phyloP scores from a whole-genome alignment of 64 coral and sea anemone species.

The Pocillopora verrucosa region DNA sequence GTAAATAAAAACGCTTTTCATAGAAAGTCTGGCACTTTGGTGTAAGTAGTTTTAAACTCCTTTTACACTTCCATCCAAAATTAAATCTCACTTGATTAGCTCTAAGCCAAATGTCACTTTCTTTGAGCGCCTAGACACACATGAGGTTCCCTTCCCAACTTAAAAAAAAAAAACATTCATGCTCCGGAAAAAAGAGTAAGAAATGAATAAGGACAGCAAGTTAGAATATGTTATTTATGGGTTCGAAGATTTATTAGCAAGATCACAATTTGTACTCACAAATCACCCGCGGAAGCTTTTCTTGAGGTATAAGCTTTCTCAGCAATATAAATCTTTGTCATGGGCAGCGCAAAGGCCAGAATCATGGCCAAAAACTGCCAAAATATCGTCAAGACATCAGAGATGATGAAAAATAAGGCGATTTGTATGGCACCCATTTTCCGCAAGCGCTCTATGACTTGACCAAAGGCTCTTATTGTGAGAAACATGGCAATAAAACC shows the following conservation, averaged over 20 bases:
- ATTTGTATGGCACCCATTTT: conserved; percentile 12
- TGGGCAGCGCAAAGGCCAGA: conserved; percentile 22
- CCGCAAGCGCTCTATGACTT: neutral
- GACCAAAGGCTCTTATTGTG: conserved; percentile 18
- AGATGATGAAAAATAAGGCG: conserved; percentile 1
- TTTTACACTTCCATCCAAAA: too few species aligned
- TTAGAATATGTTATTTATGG: too few species aligned
- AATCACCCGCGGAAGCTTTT: neutral
- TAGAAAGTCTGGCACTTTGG: too few species aligned
- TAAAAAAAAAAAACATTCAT: too few species aligned
- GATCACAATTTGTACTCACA: neutral
- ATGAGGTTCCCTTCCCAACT: too few species aligned
- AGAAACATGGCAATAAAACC: conserved; percentile 18
- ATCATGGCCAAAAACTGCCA: conserved; percentile 19
- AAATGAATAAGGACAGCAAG: too few species aligned
- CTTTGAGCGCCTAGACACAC: too few species aligned
- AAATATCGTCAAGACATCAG: neutral
- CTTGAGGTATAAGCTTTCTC: neutral
- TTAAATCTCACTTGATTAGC: too few species aligned
- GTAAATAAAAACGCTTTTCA: too few species aligned
- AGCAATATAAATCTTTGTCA: conserved; percentile 12
- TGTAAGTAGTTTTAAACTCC: too few species aligned
- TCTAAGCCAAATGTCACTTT: too few species aligned
- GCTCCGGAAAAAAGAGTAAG: too few species aligned
- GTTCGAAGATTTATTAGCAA: neutral